Conservation (phyloP, 2,797 vertebrate genomes). For the Malurus splendens region DNA sequence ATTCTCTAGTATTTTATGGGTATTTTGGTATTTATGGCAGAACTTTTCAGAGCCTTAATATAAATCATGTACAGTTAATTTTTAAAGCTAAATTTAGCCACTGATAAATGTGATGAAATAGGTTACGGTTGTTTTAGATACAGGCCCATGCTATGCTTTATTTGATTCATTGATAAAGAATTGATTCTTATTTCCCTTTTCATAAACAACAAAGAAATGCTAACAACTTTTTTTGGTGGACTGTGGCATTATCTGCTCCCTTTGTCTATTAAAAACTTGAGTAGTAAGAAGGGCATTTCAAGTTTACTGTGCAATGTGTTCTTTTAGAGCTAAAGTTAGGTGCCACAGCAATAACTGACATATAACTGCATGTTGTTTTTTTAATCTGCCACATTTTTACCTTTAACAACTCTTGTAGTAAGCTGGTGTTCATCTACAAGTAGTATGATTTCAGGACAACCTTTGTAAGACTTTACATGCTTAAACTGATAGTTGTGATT, state of each 20-base stretch:
- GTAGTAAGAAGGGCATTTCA: neutral
- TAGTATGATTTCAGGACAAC: neutral
- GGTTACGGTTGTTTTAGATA: neutral
- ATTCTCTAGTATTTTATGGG: neutral
- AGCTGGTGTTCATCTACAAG: neutral
- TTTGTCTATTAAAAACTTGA: neutral
- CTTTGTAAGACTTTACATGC: neutral
- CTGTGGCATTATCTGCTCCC: neutral
- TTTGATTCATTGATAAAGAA: neutral
- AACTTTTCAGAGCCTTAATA: neutral
- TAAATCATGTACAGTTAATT: neutral
- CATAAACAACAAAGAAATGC: neutral
- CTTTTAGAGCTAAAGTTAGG: neutral
- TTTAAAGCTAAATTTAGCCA: neutral
- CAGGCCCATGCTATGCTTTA: neutral
- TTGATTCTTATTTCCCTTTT: neutral
- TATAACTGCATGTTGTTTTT: neutral
- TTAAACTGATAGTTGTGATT: neutral
- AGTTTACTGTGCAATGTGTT: neutral
- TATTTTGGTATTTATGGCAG: neutral
- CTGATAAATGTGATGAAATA: neutral
- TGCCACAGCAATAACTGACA: neutral
- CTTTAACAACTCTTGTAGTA: neutral
- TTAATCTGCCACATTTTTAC: neutral
- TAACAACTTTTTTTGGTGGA: neutral